A percentile compares a stretch with the other conserved stretches of the same genome.
Evolutionary conservation across 2,113 vertebrate genomes (phyloP).

Genomic region (Rhinolophus ferrumequinum): DNA sequence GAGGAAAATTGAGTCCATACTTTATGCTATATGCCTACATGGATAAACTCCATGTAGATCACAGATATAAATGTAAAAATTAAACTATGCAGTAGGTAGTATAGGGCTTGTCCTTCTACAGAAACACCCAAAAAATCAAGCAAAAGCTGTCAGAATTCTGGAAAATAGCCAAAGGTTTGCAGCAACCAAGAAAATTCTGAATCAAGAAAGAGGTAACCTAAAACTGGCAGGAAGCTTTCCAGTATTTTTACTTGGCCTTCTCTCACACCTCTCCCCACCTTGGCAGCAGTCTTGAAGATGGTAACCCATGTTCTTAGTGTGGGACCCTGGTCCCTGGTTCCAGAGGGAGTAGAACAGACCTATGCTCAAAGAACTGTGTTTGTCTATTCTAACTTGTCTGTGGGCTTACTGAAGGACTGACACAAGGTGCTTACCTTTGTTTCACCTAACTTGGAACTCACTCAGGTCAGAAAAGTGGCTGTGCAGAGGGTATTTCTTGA

Average conservation of each 20-base stretch:
- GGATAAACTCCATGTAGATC: conserved; percentile 5
- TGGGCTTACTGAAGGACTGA: not conserved
- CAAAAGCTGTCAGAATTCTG: conserved; percentile 14
- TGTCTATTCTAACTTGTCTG: not conserved
- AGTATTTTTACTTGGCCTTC: not conserved
- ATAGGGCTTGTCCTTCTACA: not conserved
- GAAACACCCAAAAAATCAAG: not conserved
- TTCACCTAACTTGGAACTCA: not conserved
- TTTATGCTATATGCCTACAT: not conserved
- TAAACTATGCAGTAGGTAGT: not conserved
- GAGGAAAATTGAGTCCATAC: conserved; percentile 33
- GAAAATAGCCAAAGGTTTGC: not conserved
- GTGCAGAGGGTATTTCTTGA: not conserved
- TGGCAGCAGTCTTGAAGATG: not conserved
- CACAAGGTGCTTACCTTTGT: not conserved
- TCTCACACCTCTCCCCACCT: not conserved
- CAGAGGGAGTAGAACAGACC: not conserved
- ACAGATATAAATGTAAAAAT: conserved; percentile 30
- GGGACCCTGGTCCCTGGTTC: not conserved
- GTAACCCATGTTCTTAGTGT: not conserved
- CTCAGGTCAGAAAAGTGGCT: not conserved
- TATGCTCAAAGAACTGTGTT: not conserved
- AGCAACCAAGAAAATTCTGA: not conserved
- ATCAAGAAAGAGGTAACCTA: not conserved
- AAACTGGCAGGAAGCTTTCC: not conserved